A percentile compares a stretch with the other conserved stretches of the same genome.
Conservation (phyloP, 2,888 invertebrate species). For the Epinotia bilunana region DNA sequence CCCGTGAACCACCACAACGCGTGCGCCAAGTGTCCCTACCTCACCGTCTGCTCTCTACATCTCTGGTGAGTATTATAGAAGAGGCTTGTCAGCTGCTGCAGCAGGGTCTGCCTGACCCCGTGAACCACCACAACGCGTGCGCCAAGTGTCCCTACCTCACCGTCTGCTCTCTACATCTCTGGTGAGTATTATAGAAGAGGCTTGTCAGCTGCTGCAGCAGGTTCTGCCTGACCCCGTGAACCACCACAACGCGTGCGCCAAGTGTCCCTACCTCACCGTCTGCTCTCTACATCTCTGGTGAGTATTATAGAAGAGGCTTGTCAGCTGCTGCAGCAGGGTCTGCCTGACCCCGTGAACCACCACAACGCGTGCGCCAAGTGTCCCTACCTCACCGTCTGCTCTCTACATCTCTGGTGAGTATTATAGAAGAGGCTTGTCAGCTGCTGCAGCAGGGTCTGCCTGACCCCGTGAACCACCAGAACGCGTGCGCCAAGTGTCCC, state of each 20-base stretch:
- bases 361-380: no score
- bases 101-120: conserved; percentile 89
- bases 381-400: conserved; percentile 90
- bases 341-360: no score
- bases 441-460: conserved; percentile 85
- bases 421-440: conserved; percentile 70
- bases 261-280: conserved; percentile 89
- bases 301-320: no score
- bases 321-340: no score
- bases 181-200: conserved; percentile 66
- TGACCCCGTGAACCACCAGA: conserved; percentile 90
- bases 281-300: conserved; percentile 60
- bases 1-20: conserved; percentile 90
- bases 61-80: conserved; percentile 71
- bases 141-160: conserved; percentile 89
- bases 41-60: conserved; percentile 89
- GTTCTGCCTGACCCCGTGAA: conserved; percentile 92
- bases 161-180: conserved; percentile 90
- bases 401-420: conserved; percentile 82
- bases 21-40: conserved; percentile 90
- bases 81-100: conserved; percentile 53
- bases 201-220: conserved; percentile 65
- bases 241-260: conserved; percentile 88
- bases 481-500: conserved; percentile 89
- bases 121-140: conserved; percentile 90